Conservation (phyloP, 23 tunicate species). For the Clavelina lepadiformis region DNA sequence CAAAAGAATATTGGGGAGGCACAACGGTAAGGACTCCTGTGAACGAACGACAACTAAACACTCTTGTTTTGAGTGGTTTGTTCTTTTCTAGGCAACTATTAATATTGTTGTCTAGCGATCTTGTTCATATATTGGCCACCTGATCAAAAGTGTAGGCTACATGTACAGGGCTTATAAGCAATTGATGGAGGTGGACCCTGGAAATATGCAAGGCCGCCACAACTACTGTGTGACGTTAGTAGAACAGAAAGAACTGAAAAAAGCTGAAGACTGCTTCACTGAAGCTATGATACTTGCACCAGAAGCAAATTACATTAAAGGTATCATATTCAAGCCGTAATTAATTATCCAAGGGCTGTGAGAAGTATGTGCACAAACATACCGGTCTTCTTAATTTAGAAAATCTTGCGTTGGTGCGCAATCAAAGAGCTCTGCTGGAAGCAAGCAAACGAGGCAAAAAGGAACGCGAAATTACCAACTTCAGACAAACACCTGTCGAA, state of each 20-base stretch:
- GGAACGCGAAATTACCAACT: conserved; percentile 7
- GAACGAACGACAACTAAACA: not conserved
- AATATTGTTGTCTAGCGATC: not conserved
- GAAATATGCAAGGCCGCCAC: conserved; percentile 37
- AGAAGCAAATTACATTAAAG: conserved; percentile 25
- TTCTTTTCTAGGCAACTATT: too few relatives aligned
- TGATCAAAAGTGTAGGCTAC: too few relatives aligned
- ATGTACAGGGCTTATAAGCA: conserved; percentile 26
- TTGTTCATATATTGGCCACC: not conserved
- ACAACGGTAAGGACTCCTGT: conserved; percentile 18
- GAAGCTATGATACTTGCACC: conserved; percentile 48
- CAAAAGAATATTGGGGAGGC: conserved; percentile 33
- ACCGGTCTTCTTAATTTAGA: conserved; percentile 13
- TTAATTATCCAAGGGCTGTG: not conserved
- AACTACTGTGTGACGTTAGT: conserved; percentile 58
- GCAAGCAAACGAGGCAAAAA: not conserved
- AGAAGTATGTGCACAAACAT: not conserved
- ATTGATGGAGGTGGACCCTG: conserved; percentile 28
- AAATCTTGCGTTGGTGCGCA: conserved; percentile 45
- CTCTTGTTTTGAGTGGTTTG: too few relatives aligned
- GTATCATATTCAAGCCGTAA: too few relatives aligned
- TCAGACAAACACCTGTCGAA: not conserved
- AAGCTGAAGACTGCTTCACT: conserved; percentile 44
- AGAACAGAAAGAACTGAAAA: conserved; percentile 28
- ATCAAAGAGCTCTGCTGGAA: conserved; percentile 25